Evolutionary conservation across 2,113 vertebrate genomes (phyloP), one percentile per base, ranked within the genome.

Genomic region (Psettodes erumei): DNA sequence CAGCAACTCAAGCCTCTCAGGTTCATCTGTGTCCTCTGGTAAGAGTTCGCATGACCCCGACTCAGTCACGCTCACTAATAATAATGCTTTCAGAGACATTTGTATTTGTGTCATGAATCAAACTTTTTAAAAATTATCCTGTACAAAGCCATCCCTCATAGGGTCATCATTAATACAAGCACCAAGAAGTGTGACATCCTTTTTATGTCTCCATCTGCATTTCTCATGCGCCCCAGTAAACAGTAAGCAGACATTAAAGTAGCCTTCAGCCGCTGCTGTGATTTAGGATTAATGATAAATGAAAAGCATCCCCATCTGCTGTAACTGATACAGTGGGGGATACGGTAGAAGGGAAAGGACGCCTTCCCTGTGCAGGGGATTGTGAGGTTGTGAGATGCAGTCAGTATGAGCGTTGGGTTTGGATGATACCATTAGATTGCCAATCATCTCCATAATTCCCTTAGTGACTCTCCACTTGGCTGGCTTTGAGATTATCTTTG

Each of bases 1-100:
- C 84, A 99, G 97, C 77, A 98, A 96, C 95, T 99, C 97, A 76
- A 99, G 97, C 90, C 93, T 98, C 89, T 98, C 97, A 62, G 97
- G 97, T 91, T 98, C 97, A 56, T 99, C 97, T 2, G 86, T 98
- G 77, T 98, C 97, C 89, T 99, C 97, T 21, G 97, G 97, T 98
- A 93, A 96, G 96, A 95, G 56, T 74, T 75, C 25, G 65, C 45
- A 40, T 18, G 38, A 30, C 23, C 27, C 42, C 30, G 7, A 58
- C 27, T 35, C 27, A 30, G 9, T 45, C 51, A 30, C 8, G 18
- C 15, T 23, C 5, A 47, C 21, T 30, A 35, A 11, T 43, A n/a
- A 33, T 10, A 21, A 33, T n/a, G n/a, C n/a, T n/a, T 37, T 10
- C 16, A 35, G 15, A 18, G 21, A n/a, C 45, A 8, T 47, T 13